Percentiles rank a stretch among this genome's conserved stretches.
phyloP scores from a whole-genome alignment of 2,797 vertebrate genomes.

The Rhinophrynus dorsalis region DNA sequence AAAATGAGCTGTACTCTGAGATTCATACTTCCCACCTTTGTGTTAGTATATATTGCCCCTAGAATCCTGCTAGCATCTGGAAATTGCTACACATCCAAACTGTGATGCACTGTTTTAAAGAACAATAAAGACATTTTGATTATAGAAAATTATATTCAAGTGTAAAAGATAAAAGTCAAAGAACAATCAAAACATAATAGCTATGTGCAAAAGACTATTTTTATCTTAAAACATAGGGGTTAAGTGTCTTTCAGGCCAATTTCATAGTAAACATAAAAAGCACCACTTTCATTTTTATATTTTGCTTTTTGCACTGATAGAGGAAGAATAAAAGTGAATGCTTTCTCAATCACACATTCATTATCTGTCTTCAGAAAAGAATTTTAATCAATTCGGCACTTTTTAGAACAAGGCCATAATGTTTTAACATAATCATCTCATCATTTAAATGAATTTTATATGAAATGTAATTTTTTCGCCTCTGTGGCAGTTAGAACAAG shows the following conservation, averaged over 20 bases:
- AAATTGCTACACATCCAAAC: too few relatives aligned
- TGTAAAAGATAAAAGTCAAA: too few relatives aligned
- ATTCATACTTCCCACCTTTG: too few relatives aligned
- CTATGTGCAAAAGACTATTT: slow-evolving; percentile 14
- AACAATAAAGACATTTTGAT: too few relatives aligned
- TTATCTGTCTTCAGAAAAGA: slow-evolving; percentile 34
- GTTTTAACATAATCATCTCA: slow-evolving; percentile 49
- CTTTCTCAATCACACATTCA: slow-evolving; percentile 41
- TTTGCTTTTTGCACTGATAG: slow-evolving; percentile 23
- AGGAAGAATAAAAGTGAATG: slow-evolving; percentile 35
- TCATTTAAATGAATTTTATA: slow-evolving; percentile 51
- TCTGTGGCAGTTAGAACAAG: slow-evolving; percentile 40
- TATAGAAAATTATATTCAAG: too few relatives aligned
- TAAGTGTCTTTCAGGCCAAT: slow-evolving; percentile 13
- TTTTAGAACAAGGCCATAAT: slow-evolving; percentile 47
- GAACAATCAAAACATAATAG: slow-evolving; percentile 6
- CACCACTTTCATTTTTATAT: slow-evolving; percentile 35
- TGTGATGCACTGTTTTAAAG: too few relatives aligned
- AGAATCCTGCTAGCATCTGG: too few relatives aligned
- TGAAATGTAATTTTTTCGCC: slow-evolving; percentile 45
- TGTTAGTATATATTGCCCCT: too few relatives aligned
- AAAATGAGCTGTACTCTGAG: too few relatives aligned
- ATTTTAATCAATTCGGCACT: slow-evolving; percentile 44
- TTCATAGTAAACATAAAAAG: slow-evolving; percentile 28
- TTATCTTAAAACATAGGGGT: background rate